A percentile compares a stretch with the other conserved stretches of the same genome.
These are phyloP conservation scores for Drosophila pachea DNA, from an alignment of 1,140 invertebrate species.

Conservation along the genomic window DNA sequence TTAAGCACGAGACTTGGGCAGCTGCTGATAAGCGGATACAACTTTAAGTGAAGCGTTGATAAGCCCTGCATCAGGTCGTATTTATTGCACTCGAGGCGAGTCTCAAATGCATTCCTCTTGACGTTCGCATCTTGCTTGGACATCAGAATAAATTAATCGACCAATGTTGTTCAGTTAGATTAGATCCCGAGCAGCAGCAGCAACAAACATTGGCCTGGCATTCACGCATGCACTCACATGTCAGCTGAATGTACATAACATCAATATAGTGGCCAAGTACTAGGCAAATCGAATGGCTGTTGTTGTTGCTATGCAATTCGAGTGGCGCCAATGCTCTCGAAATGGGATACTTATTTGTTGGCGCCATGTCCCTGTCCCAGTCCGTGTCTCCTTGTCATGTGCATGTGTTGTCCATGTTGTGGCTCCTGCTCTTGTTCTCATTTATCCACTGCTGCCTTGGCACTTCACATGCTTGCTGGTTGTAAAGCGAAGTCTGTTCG, in stretches of 20 bases:
- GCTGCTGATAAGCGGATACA: conserved; percentile 41
- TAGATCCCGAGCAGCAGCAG: no score
- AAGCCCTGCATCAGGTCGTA: background rate
- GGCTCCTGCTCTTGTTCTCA: conserved; percentile 12
- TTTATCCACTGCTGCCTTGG: conserved; percentile 23
- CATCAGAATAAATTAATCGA: no score
- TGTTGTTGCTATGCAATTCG: conserved; percentile 47
- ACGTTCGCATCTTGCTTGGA: no score
- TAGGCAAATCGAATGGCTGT: conserved; percentile 15
- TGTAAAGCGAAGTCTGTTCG: conserved; percentile 26
- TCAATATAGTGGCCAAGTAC: conserved; percentile 17
- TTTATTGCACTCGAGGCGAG: background rate
- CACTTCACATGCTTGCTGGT: conserved; percentile 40
- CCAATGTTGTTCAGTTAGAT: no score
- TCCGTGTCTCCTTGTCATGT: conserved; percentile 34
- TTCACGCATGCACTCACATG: no score
- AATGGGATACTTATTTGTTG: conserved; percentile 26
- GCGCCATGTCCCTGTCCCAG: conserved; percentile 56
- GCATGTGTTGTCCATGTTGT: conserved; percentile 23
- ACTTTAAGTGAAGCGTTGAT: conserved; percentile 17
- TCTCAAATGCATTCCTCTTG: no score
- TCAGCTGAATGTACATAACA: no score
- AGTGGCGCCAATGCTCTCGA: conserved; percentile 14
- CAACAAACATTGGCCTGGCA: no score
- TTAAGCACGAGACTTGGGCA: conserved; percentile 7